A percentile compares a stretch with the other conserved stretches of the same genome.
Evolutionary conservation across 1,140 invertebrate genomes (phyloP).

Genomic region (Melitaea cinxia): DNA sequence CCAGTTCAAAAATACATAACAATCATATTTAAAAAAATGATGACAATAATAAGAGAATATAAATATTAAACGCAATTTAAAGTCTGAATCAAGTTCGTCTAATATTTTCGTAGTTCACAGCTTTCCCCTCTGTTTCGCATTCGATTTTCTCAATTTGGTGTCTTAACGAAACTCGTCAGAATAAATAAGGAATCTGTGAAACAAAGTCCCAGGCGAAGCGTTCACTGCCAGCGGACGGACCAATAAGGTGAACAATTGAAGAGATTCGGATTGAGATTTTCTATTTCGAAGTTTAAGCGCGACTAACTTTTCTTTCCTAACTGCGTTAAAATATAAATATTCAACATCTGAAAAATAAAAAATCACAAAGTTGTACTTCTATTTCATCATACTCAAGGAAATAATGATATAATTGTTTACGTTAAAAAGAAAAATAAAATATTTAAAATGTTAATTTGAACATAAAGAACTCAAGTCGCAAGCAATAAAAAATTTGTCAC

Average conservation of each 20-base stretch:
- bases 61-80: slow-evolving; percentile 17
- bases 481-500: no score
- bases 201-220: slow-evolving; percentile 13
- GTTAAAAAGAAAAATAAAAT: background rate
- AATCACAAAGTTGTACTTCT: background rate
- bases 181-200: slow-evolving; percentile 24
- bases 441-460: no score
- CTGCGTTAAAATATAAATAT: background rate
- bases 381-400: background rate
- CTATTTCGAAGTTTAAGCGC: slow-evolving; percentile 14
- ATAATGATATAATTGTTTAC: background rate
- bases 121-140: slow-evolving; percentile 20
- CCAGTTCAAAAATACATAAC: no score
- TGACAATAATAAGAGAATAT: background rate
- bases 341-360: no score
- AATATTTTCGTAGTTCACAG: slow-evolving; percentile 17
- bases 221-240: slow-evolving; percentile 20
- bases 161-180: slow-evolving; percentile 27
- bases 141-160: slow-evolving; percentile 28
- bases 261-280: slow-evolving; percentile 28
- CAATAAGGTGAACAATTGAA: slow-evolving; percentile 43
- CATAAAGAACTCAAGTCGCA: no score
- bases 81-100: slow-evolving; percentile 17
- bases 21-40: no score
- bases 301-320: background rate